These are phyloP conservation scores for Urocolius indicus DNA, from an alignment of 2,113 vertebrate genomes.

Conservation along the genomic window DNA sequence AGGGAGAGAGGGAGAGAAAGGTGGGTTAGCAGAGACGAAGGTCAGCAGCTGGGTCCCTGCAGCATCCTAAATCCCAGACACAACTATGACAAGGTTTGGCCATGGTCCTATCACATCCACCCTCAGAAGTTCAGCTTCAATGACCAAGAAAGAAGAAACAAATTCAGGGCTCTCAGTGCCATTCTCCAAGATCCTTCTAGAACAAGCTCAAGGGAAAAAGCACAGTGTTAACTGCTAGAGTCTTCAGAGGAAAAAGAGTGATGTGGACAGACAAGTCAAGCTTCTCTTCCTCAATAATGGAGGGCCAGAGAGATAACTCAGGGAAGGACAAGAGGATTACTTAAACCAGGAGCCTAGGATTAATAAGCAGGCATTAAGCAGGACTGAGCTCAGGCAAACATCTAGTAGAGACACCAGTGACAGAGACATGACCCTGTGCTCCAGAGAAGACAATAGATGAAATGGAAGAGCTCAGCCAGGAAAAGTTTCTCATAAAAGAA, in stretches of 20 bases:
- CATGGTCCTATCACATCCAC: accelerated
- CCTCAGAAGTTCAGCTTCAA: not conserved
- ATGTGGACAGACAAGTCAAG: accelerated
- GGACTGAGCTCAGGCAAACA: not conserved
- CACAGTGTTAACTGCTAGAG: not conserved
- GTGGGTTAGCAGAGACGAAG: not conserved
- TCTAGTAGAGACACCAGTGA: accelerated
- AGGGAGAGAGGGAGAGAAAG: not conserved
- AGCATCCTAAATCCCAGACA: not conserved
- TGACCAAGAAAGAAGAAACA: not conserved
- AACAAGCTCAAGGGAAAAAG: accelerated
- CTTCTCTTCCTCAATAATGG: accelerated
- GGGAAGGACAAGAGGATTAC: not conserved
- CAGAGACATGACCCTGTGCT: not conserved
- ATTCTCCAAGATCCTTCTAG: not conserved
- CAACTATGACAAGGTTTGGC: not conserved
- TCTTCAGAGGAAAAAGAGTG: not conserved
- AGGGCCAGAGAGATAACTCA: too few species aligned
- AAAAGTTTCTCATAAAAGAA: not conserved
- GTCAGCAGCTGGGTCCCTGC: not conserved
- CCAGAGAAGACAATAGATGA: accelerated
- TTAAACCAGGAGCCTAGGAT: not conserved
- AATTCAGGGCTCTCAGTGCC: not conserved
- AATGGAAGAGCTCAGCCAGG: accelerated
- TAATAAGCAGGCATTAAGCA: accelerated